These are phyloP conservation scores for Ricordea florida DNA, from an alignment of 92 coral and sea anemone species.

Conservation along the genomic window DNA sequence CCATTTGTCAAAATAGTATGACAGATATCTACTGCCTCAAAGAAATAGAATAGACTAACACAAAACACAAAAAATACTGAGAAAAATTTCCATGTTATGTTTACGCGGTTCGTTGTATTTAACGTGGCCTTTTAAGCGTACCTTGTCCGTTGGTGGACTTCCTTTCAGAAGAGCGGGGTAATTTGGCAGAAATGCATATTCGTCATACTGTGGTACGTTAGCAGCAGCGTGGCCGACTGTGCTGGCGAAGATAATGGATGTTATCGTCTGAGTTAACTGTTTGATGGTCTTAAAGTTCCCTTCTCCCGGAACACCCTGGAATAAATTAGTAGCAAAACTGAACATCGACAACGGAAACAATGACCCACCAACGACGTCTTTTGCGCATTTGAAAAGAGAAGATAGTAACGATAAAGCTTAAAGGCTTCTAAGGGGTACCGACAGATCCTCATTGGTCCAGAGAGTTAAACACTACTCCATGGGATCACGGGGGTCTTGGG, in stretches of 20 bases:
- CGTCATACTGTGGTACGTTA: conserved; percentile 91
- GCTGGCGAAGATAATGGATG: conserved; percentile 85
- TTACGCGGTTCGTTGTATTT: neutral
- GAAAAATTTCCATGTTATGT: neutral
- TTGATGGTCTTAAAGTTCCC: conserved; percentile 70
- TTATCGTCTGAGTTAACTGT: conserved; percentile 67
- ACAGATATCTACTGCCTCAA: too few relatives aligned
- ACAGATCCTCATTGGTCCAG: too few relatives aligned
- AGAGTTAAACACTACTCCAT: too few relatives aligned
- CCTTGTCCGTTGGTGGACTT: conserved; percentile 88
- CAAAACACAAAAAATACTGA: too few relatives aligned
- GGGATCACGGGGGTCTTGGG: too few relatives aligned
- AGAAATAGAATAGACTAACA: too few relatives aligned
- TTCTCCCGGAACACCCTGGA: conserved; percentile 89
- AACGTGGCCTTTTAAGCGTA: neutral
- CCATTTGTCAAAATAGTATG: too few relatives aligned
- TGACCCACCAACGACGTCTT: too few relatives aligned
- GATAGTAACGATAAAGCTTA: too few relatives aligned
- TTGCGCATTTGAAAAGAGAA: too few relatives aligned
- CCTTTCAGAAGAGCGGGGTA: conserved; percentile 89
- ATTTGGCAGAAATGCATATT: conserved; percentile 92
- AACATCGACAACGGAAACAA: too few relatives aligned
- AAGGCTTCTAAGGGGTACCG: too few relatives aligned
- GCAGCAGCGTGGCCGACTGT: conserved; percentile 94
- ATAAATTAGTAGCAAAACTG: neutral